Evolutionary conservation across 1,140 invertebrate species (phyloP), one percentile per base, ranked within the genome.

Genomic region (Monochamus saltuarius): DNA sequence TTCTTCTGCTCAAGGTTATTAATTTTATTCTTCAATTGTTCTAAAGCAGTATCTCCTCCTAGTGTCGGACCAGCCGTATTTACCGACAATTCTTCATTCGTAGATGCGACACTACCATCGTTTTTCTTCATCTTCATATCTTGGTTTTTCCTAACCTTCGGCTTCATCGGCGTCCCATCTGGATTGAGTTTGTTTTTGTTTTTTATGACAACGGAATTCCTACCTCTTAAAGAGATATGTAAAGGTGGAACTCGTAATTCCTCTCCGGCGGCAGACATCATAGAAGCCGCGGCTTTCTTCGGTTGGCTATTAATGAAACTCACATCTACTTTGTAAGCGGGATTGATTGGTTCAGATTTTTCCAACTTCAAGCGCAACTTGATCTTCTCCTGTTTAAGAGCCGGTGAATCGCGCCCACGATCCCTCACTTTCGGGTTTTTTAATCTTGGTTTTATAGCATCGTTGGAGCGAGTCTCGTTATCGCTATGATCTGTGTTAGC

Each of bases 201-300:
- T 61, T 90, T 90, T 49, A 95, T 92, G 35, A 95, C 90, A n/a
- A 89, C 89, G 11, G 89, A 89, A 77, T 93, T 93, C 43, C 89
- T 81, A 7, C 92, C 92, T 61, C 91, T 81, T 46, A 95, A 77
- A 50, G 91, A 92, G 68, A 95, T 95, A 73, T 95, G 92, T 69
- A 95, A 79, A 1, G 92, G 92, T 17, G 93, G 92, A 14, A 95
- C 92, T 57, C 91, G 81, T 1, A 89, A 86, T 69, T 93, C 91
- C 58, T 87, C 86, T 1, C 82, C 82, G 6, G 49, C 50, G 17
- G 67, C 57, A 3, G 65, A 57, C 6, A 70, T 53, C 56, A 78
- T 75, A 13, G 78, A 75, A 55, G 79, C 76, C 13, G 72, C 75
- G 9, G 76, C 69, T 14, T 80, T 72, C 56, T 78, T 77, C 39